Evolutionary conservation across 1,140 invertebrate species (phyloP).

Genomic region (Orussus abietinus): DNA sequence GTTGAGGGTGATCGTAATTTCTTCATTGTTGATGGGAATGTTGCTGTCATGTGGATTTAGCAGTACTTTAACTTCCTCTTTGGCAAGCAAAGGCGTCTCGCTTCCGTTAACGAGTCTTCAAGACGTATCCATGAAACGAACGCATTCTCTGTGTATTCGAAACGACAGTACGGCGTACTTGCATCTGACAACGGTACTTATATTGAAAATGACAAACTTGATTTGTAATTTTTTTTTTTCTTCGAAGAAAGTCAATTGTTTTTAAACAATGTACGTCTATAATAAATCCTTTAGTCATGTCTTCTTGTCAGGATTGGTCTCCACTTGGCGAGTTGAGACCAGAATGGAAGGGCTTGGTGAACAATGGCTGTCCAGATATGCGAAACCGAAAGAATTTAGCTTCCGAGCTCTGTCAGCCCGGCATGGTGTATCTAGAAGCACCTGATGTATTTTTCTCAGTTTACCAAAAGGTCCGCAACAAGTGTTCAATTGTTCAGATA

Average conservation of each 20-base stretch:
- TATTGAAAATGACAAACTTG: not conserved
- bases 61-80: constrained; percentile 29
- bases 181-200: constrained; percentile 14
- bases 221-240: no score
- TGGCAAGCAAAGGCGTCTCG: constrained; percentile 22
- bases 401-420: constrained; percentile 20
- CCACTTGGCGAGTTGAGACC: not conserved
- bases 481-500: constrained; percentile 25
- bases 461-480: constrained; percentile 20
- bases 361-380: constrained; percentile 29
- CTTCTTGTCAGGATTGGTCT: no score
- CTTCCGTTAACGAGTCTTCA: constrained; percentile 23
- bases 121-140: constrained; percentile 21
- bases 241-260: no score
- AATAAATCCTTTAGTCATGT: no score
- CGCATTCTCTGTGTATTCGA: constrained; percentile 30
- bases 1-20: constrained; percentile 23
- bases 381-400: constrained; percentile 6
- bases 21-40: constrained; percentile 27
- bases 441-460: constrained; percentile 25
- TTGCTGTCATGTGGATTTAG: constrained; percentile 29
- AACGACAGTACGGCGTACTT: constrained; percentile 24
- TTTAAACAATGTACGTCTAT: no score
- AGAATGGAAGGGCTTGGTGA: constrained; percentile 22
- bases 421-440: constrained; percentile 27